Evolutionary conservation across 2,113 vertebrate genomes (phyloP), one percentile per base, ranked within the genome.

Genomic region (Periophthalmus modestus): DNA sequence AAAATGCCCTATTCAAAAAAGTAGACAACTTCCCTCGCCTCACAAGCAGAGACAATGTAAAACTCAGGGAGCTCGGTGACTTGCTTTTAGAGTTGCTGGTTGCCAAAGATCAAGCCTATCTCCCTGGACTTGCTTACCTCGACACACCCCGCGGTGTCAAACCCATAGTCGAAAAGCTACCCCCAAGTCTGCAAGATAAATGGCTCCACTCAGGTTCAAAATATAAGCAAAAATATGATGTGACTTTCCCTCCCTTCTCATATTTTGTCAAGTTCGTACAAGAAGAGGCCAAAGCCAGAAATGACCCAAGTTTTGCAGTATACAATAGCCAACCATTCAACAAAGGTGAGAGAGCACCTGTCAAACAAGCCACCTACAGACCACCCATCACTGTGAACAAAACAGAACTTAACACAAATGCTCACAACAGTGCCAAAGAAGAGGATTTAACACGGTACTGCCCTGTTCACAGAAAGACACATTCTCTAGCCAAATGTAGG

Each of bases 1-100:
- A 82, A n/a, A 74, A 48, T 43, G 77, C 79, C 3, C 43, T 85
- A 16, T 81, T 85, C 1, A 81, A 77, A 21, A 4, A 55, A 59
- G 6, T 85, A 19, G n/a, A n/a, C n/a, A n/a, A n/a, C n/a, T n/a
- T n/a, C n/a, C n/a, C n/a, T n/a, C n/a, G n/a, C n/a, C n/a, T n/a
- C n/a, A n/a, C n/a, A n/a, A n/a, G n/a, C n/a, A n/a, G n/a, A n/a
- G n/a, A n/a, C n/a, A n/a, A n/a, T n/a, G n/a, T n/a, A n/a, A n/a
- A n/a, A n/a, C n/a, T n/a, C n/a, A n/a, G n/a, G n/a, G n/a, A n/a
- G n/a, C n/a, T n/a, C n/a, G n/a, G n/a, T n/a, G n/a, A n/a, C n/a
- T n/a, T n/a, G n/a, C n/a, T n/a, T n/a, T n/a, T n/a, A n/a, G n/a
- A n/a, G n/a, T n/a, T n/a, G n/a, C n/a, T n/a, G n/a, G n/a, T n/a